phyloP scores from a whole-genome alignment of 2,797 vertebrate species.

The Enteromius paludinosus region DNA sequence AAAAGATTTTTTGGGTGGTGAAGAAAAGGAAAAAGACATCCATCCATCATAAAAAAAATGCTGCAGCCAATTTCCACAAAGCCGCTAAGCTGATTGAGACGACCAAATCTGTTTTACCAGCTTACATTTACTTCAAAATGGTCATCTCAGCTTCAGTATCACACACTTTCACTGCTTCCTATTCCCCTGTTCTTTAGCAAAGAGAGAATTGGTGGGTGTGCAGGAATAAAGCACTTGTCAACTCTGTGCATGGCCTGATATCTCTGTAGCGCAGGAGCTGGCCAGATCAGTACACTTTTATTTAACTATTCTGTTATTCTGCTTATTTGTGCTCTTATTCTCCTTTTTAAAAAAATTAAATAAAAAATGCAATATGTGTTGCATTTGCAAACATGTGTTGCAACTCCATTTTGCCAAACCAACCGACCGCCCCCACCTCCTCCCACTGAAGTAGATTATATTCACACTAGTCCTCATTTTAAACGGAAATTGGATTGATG shows the following conservation, averaged over 20 bases:
- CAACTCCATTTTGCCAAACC: slow-evolving; percentile 61
- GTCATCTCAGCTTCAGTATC: slow-evolving; percentile 88
- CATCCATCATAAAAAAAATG: slow-evolving; percentile 79
- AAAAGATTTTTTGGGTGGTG: slow-evolving; percentile 9
- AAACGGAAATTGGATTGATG: slow-evolving; percentile 91
- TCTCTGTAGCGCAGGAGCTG: slow-evolving; percentile 76
- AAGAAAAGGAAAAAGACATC: slow-evolving; percentile 59
- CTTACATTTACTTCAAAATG: slow-evolving; percentile 86
- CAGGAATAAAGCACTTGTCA: slow-evolving; percentile 81
- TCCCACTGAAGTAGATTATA: slow-evolving; percentile 83
- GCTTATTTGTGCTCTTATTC: slow-evolving; percentile 64
- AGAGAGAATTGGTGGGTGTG: slow-evolving; percentile 81
- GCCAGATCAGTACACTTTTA: slow-evolving; percentile 62
- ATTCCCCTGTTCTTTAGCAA: slow-evolving; percentile 80
- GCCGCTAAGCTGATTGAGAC: slow-evolving; percentile 86
- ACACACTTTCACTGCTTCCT: slow-evolving; percentile 83
- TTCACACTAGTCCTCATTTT: slow-evolving; percentile 83
- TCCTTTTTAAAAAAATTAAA: slow-evolving; percentile 34
- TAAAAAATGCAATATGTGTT: slow-evolving; percentile 13
- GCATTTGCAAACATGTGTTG: slow-evolving; percentile 47
- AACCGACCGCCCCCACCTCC: slow-evolving; percentile 59
- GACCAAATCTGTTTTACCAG: slow-evolving; percentile 85
- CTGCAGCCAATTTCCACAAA: slow-evolving; percentile 85
- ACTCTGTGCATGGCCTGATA: slow-evolving; percentile 78
- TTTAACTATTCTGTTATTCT: slow-evolving; percentile 63